Evolutionary conservation across 2,113 vertebrate genomes (phyloP).

Genomic region (Eurystomus gularis): DNA sequence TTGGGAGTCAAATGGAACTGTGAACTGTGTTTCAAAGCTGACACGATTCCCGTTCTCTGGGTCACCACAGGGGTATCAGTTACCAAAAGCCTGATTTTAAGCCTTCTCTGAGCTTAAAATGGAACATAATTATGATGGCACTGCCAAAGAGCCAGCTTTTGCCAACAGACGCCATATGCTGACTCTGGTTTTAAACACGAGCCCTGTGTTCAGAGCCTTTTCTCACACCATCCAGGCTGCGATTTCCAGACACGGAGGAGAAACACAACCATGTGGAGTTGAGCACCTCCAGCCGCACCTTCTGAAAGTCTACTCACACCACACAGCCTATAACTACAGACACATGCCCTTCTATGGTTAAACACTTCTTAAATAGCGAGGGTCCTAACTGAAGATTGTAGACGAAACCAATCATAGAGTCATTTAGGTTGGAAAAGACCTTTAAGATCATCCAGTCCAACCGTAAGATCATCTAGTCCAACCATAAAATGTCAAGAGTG

Average conservation of each 20-base stretch:
- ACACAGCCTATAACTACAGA: background rate
- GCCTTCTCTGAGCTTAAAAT: background rate
- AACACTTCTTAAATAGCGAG: background rate
- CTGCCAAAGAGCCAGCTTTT: background rate
- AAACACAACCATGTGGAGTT: background rate
- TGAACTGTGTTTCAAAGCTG: background rate
- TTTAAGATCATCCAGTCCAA: no score
- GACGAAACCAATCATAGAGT: no score
- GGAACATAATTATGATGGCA: background rate
- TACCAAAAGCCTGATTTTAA: background rate
- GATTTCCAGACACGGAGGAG: background rate
- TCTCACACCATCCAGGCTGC: background rate
- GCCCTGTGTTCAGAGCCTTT: background rate
- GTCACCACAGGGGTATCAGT: background rate
- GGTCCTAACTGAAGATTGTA: background rate
- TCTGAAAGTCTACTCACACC: background rate
- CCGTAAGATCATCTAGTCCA: no score
- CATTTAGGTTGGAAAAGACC: no score
- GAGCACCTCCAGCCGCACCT: background rate
- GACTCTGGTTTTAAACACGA: background rate
- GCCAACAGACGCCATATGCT: background rate
- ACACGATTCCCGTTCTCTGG: background rate
- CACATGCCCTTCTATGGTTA: background rate
- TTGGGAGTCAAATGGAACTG: background rate
- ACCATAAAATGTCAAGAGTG: background rate